Evolutionary conservation across 2,113 vertebrate genomes (phyloP).

Genomic region (Dicerorhinus sumatrensis): DNA sequence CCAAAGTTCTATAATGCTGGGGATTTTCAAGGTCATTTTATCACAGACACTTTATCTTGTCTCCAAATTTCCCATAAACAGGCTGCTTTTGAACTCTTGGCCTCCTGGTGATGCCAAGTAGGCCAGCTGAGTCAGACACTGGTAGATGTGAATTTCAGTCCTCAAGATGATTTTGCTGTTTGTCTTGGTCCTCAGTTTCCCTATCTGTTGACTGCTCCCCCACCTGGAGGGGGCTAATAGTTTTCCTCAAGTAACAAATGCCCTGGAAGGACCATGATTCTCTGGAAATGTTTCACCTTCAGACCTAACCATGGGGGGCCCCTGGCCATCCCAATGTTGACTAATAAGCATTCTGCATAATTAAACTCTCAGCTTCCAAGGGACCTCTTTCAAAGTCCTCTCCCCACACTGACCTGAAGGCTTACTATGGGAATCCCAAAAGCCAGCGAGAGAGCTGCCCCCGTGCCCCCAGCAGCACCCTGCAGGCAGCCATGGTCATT

Average conservation of each 20-base stretch:
- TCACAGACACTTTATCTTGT: conserved; percentile 22
- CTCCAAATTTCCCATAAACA: conserved; percentile 18
- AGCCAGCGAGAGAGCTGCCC: neutral
- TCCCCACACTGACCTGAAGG: neutral
- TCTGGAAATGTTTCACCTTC: conserved; percentile 24
- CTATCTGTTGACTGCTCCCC: neutral
- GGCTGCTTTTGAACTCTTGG: conserved; percentile 35
- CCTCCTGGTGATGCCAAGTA: neutral
- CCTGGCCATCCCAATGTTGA: neutral
- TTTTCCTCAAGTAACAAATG: conserved; percentile 8
- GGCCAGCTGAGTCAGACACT: neutral
- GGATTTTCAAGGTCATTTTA: conserved; percentile 50
- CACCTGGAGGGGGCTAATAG: neutral
- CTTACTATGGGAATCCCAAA: neutral
- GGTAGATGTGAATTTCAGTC: neutral
- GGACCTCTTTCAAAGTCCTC: neutral
- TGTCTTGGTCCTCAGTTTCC: conserved; percentile 38
- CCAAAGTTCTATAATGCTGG: neutral
- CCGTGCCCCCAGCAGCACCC: neutral
- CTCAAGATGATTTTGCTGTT: neutral
- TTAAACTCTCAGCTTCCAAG: neutral
- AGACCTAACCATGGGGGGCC: neutral
- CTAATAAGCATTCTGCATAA: neutral
- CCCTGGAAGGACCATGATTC: neutral
- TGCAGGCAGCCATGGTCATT: neutral